Base-by-base conservation (phyloP, 2,113 vertebrate genomes). In the Chrysemys picta region DNA sequence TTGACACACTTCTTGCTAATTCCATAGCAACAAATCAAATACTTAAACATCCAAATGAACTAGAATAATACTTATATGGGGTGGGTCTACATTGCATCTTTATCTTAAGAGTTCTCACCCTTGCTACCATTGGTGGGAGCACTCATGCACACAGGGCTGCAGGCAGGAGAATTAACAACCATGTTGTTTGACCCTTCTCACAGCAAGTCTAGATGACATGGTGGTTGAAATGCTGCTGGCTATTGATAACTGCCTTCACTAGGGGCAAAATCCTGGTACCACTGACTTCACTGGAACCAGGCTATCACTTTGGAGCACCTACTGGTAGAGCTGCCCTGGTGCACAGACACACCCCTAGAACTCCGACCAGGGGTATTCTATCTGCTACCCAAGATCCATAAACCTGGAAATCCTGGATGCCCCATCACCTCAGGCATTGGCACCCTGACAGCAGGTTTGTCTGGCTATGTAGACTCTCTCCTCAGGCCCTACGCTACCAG, bases 231-330 rank as follows among this genome's bases (percentile, higher is more conserved):
- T 80, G 81, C 93, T 75, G n/a, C 90, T 94, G 87, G 84, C 9
- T 89, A 78, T 62, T n/a, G 62, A 35, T 69, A 95, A 89, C 90
- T 88, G 56, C 25, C 35, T 87, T 95, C 65, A 82, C 50, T 38
- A 95, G 95, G 95, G 93, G 89, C 96, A 95, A 97, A 94, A 88
- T 88, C 78, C 78, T 50, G 47, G 29, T 85, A 85, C 35, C 75
- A 27, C 72, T 65, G 81, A 89, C 92, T 65, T 65, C 62, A 65
- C 16, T 31, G 62, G 62, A 13, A 65, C 29, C 31, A 35, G 14
- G 14, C 6, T 31, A 65, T 17, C 3, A 35, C 5, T 6, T 89
- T 84, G 94, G 54, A 94, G 84, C 75, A 93, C 65, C 65, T 81
- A 85, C 65, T 82, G 84, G 85, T 88, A 59, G 89, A 89, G 89